A percentile compares a stretch with the other conserved stretches of the same genome.
Conservation (phyloP, 1,140 invertebrate genomes). For the Zaprionus ghesquierei region DNA sequence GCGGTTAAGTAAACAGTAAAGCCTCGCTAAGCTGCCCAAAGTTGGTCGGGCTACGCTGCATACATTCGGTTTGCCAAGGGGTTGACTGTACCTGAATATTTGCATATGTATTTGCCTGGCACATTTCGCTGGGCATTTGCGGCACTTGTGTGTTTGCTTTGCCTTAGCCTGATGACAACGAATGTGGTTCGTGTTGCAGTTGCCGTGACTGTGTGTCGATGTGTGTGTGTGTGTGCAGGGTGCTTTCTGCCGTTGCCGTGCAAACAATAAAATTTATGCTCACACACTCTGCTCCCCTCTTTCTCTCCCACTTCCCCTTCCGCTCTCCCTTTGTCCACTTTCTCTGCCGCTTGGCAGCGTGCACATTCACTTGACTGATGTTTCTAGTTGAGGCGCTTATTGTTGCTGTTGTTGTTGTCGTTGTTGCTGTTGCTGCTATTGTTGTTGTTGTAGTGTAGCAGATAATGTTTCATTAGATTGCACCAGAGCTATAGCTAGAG, state of each 20-base stretch:
- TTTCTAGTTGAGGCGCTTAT: constrained; percentile 11
- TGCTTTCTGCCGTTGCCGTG: constrained; percentile 18
- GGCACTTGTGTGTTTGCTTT: constrained; percentile 26
- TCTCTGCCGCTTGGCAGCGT: too few species aligned
- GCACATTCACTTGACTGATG: constrained; percentile 31
- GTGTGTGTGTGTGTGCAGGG: background rate
- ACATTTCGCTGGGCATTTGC: constrained; percentile 21
- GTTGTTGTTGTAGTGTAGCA: constrained; percentile 25
- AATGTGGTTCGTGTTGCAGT: constrained; percentile 1
- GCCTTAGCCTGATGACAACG: constrained; percentile 8
- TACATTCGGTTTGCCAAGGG: background rate
- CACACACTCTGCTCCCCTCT: constrained; percentile 1
- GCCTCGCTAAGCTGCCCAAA: background rate
- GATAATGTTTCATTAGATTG: constrained; percentile 53
- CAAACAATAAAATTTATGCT: constrained; percentile 54
- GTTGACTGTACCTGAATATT: constrained; percentile 11
- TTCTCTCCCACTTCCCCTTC: background rate
- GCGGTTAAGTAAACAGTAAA: constrained; percentile 1
- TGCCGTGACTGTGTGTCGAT: background rate
- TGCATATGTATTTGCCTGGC: constrained; percentile 29
- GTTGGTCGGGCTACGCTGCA: background rate
- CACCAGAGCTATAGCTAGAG: background rate
- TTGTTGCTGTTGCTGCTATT: background rate
- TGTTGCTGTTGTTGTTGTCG: constrained; percentile 5
- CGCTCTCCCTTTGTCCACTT: too few species aligned